phyloP scores from a whole-genome alignment of 2,113 vertebrate genomes.

The Porphyrio hochstetteri region DNA sequence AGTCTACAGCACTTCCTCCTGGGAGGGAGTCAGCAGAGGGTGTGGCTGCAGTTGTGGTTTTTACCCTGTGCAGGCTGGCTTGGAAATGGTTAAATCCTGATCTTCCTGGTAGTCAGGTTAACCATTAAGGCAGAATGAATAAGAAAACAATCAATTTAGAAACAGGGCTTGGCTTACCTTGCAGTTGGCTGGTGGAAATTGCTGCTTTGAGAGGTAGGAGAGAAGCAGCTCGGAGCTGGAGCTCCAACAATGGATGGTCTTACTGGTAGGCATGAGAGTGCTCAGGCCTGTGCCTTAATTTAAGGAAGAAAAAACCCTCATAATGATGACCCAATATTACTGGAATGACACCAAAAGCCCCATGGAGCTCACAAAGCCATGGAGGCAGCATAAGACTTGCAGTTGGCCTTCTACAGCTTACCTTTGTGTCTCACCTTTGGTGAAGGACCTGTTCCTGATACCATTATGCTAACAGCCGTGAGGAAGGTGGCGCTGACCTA shows the following conservation, averaged over 20 bases:
- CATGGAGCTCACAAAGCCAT: background rate
- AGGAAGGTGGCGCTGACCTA: background rate
- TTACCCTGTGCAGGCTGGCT: background rate
- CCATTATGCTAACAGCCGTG: fast-evolving
- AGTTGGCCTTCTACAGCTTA: background rate
- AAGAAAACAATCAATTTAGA: background rate
- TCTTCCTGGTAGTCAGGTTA: background rate
- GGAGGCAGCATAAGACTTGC: background rate
- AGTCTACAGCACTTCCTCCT: background rate
- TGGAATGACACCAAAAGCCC: background rate
- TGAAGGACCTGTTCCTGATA: background rate
- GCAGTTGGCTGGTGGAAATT: background rate
- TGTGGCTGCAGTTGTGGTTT: background rate
- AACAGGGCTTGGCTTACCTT: background rate
- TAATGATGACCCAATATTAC: background rate
- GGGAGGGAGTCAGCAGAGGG: background rate
- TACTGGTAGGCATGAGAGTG: background rate
- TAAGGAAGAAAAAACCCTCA: background rate
- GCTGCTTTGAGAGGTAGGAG: background rate
- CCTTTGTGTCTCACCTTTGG: background rate
- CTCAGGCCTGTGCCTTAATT: background rate
- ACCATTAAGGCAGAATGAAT: background rate
- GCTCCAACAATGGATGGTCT: background rate
- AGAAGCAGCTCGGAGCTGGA: fast-evolving
- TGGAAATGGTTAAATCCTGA: background rate